These are phyloP conservation scores for Drosophila subquinaria DNA, from an alignment of 2,888 invertebrate species.

Conservation along the genomic window DNA sequence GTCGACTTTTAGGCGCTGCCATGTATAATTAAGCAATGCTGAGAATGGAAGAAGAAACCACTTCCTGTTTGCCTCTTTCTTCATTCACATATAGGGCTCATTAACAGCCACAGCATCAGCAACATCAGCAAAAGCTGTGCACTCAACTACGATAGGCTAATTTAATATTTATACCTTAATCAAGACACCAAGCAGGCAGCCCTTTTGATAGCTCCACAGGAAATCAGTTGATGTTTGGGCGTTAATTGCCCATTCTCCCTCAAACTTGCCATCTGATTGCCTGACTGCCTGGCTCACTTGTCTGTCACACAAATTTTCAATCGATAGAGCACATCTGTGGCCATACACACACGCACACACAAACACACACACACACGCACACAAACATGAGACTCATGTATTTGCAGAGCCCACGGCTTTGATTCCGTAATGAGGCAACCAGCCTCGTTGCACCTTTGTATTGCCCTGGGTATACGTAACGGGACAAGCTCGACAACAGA, in stretches of 20 bases:
- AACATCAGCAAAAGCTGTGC: conserved; percentile 26
- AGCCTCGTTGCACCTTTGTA: conserved; percentile 69
- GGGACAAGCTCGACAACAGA: conserved; percentile 22
- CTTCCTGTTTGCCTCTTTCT: conserved; percentile 64
- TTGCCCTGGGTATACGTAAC: conserved; percentile 30
- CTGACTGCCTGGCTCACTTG: conserved; percentile 40
- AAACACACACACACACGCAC: conserved; percentile 5
- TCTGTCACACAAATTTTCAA: conserved; percentile 72
- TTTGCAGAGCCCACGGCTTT: conserved; percentile 68
- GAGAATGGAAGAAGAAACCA: conserved; percentile 34
- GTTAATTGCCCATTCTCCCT: conserved; percentile 80
- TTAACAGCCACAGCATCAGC: conserved; percentile 48
- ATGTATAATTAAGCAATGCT: conserved; percentile 77
- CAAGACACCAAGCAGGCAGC: conserved; percentile 55
- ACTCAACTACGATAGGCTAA: conserved; percentile 52
- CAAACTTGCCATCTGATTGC: conserved; percentile 61
- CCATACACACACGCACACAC: conserved; percentile 35
- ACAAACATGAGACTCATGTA: conserved; percentile 27
- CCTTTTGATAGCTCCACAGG: conserved; percentile 56
- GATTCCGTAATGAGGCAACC: conserved; percentile 76
- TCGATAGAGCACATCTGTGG: conserved; percentile 76
- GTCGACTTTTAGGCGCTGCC: conserved; percentile 78
- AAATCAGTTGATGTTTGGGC: conserved; percentile 74
- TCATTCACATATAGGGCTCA: conserved; percentile 64
- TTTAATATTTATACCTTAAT: conserved; percentile 82